Evolutionary conservation across 2,797 vertebrate species (phyloP).

Genomic region (Threskiornis aethiopicus): DNA sequence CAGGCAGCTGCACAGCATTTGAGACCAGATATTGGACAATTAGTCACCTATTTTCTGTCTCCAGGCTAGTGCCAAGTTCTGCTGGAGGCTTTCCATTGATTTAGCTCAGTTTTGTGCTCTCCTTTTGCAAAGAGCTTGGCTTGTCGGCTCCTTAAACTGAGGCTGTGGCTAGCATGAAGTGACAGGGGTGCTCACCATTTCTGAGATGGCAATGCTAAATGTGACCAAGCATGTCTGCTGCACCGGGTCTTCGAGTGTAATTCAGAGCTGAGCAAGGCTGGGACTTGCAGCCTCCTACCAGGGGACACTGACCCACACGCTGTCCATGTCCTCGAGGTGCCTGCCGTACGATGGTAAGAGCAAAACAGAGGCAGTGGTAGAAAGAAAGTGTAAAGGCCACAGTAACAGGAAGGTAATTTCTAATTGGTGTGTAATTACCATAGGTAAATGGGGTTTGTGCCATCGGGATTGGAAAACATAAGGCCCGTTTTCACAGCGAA

Average conservation of each 20-base stretch:
- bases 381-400: not conserved
- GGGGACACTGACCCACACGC: accelerated
- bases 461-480: not conserved
- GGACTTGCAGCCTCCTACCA: not conserved
- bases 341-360: accelerated
- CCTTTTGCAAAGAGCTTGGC: not conserved
- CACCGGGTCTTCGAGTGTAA: accelerated
- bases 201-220: not conserved
- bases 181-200: not conserved
- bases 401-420: not conserved
- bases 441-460: not conserved
- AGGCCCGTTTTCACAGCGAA: not conserved
- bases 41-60: not conserved
- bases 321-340: accelerated
- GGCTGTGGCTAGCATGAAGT: not conserved
- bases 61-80: not conserved
- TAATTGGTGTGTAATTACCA: not conserved
- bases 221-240: not conserved
- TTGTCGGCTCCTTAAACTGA: not conserved
- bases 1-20: not conserved
- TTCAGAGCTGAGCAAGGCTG: not conserved
- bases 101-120: not conserved
- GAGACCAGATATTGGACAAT: not conserved
- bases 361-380: not conserved
- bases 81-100: not conserved